Percentiles rank a stretch among this genome's conserved stretches.
Evolutionary conservation across 2,797 vertebrate species (phyloP).

Genomic region (Sternotherus odoratus): DNA sequence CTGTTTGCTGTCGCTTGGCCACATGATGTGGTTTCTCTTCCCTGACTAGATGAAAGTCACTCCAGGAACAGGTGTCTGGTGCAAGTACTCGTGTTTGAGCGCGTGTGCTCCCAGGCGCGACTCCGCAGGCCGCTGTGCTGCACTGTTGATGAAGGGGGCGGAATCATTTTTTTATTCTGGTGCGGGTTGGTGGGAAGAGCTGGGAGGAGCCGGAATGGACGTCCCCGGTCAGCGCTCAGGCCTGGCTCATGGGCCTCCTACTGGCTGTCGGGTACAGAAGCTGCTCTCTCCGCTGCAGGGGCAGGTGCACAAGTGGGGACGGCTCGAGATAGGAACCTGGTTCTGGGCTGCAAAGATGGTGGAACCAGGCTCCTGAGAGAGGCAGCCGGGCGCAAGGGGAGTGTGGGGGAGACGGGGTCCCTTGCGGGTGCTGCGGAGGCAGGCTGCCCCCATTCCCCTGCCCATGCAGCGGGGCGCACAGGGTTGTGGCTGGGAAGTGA

Average conservation of each 20-base stretch:
- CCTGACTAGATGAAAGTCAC: background rate
- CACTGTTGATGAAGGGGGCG: background rate
- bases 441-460: background rate
- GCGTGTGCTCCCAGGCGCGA: background rate
- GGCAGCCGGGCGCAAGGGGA: background rate
- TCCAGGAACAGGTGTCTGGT: background rate
- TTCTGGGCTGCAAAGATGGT: background rate
- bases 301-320: background rate
- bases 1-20: no score
- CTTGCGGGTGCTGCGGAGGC: background rate
- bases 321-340: background rate
- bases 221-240: background rate
- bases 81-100: background rate
- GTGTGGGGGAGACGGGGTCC: background rate
- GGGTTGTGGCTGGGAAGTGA: background rate
- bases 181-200: background rate
- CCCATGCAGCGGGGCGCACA: background rate
- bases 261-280: background rate
- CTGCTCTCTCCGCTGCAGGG: background rate
- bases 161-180: background rate
- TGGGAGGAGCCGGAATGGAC: background rate
- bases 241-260: background rate
- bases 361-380: background rate
- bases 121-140: background rate
- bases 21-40: background rate